These are phyloP conservation scores for Epinephelus malabaricus DNA, from an alignment of 2,797 vertebrate species.

Conservation along the genomic window DNA sequence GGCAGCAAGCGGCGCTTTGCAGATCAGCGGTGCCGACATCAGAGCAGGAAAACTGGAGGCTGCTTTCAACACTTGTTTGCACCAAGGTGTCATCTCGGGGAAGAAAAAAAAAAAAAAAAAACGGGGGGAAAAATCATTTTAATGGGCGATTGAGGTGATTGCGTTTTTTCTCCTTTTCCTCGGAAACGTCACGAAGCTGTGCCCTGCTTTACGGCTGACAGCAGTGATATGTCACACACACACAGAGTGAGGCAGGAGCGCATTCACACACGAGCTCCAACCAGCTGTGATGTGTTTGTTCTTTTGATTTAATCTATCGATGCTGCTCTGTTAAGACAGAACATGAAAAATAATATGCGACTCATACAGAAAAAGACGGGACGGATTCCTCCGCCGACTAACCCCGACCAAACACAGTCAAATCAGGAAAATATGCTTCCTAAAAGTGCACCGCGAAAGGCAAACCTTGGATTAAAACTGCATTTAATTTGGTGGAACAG, in stretches of 20 bases:
- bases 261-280: slow-evolving; percentile 40
- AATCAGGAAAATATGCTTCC: neutral
- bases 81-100: slow-evolving; percentile 72
- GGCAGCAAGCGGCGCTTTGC: slow-evolving; percentile 50
- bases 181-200: slow-evolving; percentile 44
- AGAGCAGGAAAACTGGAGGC: slow-evolving; percentile 67
- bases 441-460: neutral
- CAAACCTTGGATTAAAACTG: slow-evolving; percentile 13
- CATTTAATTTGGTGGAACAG: slow-evolving; percentile 17
- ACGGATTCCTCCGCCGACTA: neutral
- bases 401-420: neutral
- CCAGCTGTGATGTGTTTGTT: slow-evolving; percentile 63
- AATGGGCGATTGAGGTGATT: slow-evolving; percentile 62
- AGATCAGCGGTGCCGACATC: slow-evolving; percentile 67
- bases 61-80: slow-evolving; percentile 79
- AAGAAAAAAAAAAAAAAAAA: neutral
- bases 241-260: neutral
- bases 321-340: slow-evolving; percentile 53
- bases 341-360: neutral
- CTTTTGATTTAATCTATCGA: slow-evolving; percentile 66
- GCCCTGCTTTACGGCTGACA: slow-evolving; percentile 46
- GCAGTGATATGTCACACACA: slow-evolving; percentile 51
- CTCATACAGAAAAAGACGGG: neutral
- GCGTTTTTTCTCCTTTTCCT: slow-evolving; percentile 35
- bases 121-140: slow-evolving; percentile 53